Conservation (phyloP, 2,797 vertebrate species). For the Sebastes taczanowskii region DNA sequence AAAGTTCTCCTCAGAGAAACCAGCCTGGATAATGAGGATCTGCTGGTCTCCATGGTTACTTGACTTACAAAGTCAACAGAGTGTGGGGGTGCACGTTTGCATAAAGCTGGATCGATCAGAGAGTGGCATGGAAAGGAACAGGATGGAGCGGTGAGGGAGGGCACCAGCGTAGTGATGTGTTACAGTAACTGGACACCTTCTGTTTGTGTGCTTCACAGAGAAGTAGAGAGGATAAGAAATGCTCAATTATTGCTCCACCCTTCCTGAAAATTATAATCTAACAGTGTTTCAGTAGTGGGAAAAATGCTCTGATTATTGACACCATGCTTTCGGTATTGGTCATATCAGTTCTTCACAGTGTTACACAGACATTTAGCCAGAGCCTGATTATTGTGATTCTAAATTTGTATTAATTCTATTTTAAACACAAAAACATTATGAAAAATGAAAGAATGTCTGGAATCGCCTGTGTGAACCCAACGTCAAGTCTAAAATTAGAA, state of each 20-base stretch:
- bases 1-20: slow-evolving; percentile 43
- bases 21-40: slow-evolving; percentile 37
- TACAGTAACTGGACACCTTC: background rate
- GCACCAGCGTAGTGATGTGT: no score
- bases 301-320: background rate
- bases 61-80: slow-evolving; percentile 34
- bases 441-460: background rate
- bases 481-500: background rate
- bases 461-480: background rate
- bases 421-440: background rate
- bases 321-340: background rate
- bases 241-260: background rate
- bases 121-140: background rate
- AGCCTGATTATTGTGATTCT: background rate
- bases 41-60: slow-evolving; percentile 58
- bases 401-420: background rate
- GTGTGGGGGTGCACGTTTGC: slow-evolving; percentile 33
- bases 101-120: slow-evolving; percentile 33
- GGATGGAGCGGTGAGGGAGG: background rate
- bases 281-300: background rate
- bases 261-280: background rate
- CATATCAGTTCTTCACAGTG: background rate
- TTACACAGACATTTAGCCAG: background rate
- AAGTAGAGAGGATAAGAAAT: background rate
- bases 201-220: background rate